phyloP scores from a whole-genome alignment of 2,888 invertebrate species.

The Caenorhabditis doughertyi region DNA sequence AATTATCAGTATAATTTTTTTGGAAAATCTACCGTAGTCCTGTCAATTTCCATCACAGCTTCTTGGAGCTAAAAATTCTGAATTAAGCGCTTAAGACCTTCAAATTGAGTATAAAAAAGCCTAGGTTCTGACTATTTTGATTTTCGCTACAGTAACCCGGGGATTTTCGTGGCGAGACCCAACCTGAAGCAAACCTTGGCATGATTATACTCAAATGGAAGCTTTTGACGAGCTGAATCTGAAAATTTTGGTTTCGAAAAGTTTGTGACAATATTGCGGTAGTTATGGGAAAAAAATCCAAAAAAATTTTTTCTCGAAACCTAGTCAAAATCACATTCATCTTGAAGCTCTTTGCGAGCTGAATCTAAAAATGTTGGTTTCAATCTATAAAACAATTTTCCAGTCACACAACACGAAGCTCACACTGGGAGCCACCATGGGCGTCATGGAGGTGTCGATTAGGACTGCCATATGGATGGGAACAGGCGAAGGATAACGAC shows the following conservation, averaged over 20 bases:
- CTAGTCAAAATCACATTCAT: background rate
- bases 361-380: background rate
- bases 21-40: too few species aligned
- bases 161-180: constrained; percentile 11
- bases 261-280: too few species aligned
- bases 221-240: too few species aligned
- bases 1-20: too few species aligned
- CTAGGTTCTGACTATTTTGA: background rate
- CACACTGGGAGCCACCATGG: constrained; percentile 90
- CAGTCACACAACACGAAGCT: constrained; percentile 75
- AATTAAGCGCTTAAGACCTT: background rate
- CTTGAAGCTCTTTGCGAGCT: background rate
- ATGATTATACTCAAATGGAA: too few species aligned
- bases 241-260: too few species aligned
- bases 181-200: too few species aligned
- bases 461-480: constrained; percentile 93
- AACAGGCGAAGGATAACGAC: constrained; percentile 90
- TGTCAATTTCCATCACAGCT: too few species aligned
- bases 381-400: constrained; percentile 41
- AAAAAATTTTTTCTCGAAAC: background rate
- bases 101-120: background rate
- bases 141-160: background rate
- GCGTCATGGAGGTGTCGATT: constrained; percentile 88
- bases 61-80: background rate
- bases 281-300: too few species aligned